Base-by-base conservation (phyloP, 2,888 invertebrate species). In the Empis livida region DNA sequence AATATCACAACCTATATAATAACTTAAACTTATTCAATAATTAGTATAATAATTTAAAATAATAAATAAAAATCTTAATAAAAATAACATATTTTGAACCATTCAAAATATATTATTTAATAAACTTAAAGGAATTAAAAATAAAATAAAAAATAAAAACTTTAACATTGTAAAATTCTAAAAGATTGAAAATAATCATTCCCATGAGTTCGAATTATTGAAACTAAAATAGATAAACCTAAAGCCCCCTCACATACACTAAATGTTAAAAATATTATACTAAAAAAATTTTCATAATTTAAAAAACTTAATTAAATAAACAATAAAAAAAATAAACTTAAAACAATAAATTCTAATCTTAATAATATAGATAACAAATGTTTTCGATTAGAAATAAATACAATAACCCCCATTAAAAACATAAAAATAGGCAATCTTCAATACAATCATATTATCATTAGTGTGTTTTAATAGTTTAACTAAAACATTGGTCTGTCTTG, bases 401-500 rank as follows among this genome's bases (percentile, higher is more conserved):
- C 68, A 57, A 74, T 62, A 64, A 72, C 64, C 0, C 74, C 74
- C 48, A 71, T 50, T 61, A 75, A 58, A 73, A 68, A 71, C 60
- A 75, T 71, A 65, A 72, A 55, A 61, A 71, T 62, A 62, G 67
- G 61, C 56, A 73, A 56, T 53, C 71, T 51, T 61, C 57, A 65
- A 57, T 70, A 68, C 62, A 70, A 55, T 56, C 61, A 57, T 61
- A 68, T 65, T 68, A 71, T 68, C 71, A 76, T 73, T 72, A 67
- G 10, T 40, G 10, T 16, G 73, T 72, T 75, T 76, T 76, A 74
- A 77, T 77, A 79, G 73, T 78, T 78, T 77, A 78, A 73, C 57
- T 56, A 78, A 78, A 79, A 78, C 70, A 73, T 74, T 77, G 76
- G 73, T 79, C n/a, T n/a, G n/a, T n/a, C 73, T 79, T 79, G 77